Conservation (phyloP, 1,140 invertebrate genomes). For the Lamellibrachia luymesi region DNA sequence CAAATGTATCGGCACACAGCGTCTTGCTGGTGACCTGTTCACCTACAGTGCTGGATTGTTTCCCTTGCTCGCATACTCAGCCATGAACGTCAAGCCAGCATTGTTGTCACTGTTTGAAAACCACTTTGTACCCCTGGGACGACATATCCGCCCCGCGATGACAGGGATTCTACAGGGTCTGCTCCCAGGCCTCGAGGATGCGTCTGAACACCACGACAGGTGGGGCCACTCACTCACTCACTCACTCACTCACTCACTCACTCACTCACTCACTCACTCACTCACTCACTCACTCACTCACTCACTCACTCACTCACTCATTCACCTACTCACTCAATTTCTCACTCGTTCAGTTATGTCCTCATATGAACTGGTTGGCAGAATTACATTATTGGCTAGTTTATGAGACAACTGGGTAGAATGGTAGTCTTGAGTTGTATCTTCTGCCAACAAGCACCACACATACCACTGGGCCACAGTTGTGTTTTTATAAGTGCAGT, state of each 20-base stretch:
- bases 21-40: constrained; percentile 80
- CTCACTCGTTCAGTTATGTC: too few species aligned
- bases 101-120: constrained; percentile 87
- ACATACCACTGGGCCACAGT: neutral
- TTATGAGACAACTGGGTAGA: neutral
- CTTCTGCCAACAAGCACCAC: neutral
- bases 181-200: constrained; percentile 85
- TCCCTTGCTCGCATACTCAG: constrained; percentile 83
- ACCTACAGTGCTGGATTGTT: constrained; percentile 84
- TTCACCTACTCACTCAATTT: neutral
- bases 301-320: too few species aligned
- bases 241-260: too few species aligned
- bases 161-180: constrained; percentile 86
- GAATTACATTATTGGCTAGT: neutral
- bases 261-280: neutral
- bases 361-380: neutral
- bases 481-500: neutral
- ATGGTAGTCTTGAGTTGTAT: neutral
- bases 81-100: constrained; percentile 79
- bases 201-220: constrained; percentile 85
- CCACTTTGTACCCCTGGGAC: constrained; percentile 83
- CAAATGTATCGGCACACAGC: constrained; percentile 81
- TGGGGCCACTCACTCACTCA: constrained; percentile 38
- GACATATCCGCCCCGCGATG: constrained; percentile 76
- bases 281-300: neutral